Base-by-base conservation (phyloP, 1,140 invertebrate species). In the Glomeris maerens region DNA sequence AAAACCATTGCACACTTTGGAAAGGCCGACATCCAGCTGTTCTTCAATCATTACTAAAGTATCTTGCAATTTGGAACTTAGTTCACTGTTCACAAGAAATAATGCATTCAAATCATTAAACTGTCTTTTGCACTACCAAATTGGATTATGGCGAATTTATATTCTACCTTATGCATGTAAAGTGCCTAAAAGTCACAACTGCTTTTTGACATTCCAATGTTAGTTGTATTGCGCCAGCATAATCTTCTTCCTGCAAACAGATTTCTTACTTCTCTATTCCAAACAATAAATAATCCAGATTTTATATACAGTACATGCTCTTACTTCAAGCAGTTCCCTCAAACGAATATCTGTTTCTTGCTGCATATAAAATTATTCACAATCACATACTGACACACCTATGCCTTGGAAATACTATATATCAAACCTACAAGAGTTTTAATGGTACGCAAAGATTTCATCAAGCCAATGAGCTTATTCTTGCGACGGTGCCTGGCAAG, bases 11-110 rank as follows among this genome's bases (percentile, higher is more conserved):
- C 59, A 65, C 48, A 85, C 78, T 60, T 81, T 83, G 2, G 87
- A 79, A 5, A 96, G 67, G 1, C 88, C 87, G 3, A 78, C 75
- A 64, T 97, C 92, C 42, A 97, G 64, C 57, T 89, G 84, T 59
- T 92, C 86, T 65, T 96, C 92, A 0, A 88, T 87, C 70, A 88
- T 78, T 53, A 85, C 83, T 42, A 96, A 68, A 0, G 86, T 94
- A 62, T 95, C 91, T 65, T 93, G 85, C 0, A 97, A 66, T 62
- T 94, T 86, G 55, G 76, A 77, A 40, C 77, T 78, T n/a, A 93
- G 64, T 47, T 89, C 84, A 46, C 83, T 79, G 36, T 40, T 59
- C 58, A 41, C n/a, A 42, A 49, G 38, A 45, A 45, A 51, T 3
- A 39, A 40, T n/a, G n/a, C n/a, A n/a, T n/a, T n/a, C n/a, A n/a